These are phyloP conservation scores for Bombycilla garrulus DNA, from an alignment of 2,113 vertebrate genomes.

Conservation along the genomic window DNA sequence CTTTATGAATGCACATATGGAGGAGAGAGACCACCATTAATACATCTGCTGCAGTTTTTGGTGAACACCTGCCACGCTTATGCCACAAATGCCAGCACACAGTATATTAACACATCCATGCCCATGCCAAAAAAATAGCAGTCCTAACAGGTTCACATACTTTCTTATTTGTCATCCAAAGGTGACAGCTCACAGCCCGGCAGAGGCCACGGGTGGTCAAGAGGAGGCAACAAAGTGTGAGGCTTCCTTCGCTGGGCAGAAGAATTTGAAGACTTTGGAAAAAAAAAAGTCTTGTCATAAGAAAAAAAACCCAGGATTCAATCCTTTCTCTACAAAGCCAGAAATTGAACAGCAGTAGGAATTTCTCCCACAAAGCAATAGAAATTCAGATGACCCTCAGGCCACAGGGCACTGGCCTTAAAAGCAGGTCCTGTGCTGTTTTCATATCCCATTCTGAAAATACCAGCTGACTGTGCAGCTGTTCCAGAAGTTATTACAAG, in stretches of 20 bases:
- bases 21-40: not conserved
- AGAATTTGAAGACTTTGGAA: not conserved
- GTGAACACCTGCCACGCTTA: not conserved
- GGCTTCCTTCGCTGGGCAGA: not conserved
- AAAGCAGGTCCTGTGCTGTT: not conserved
- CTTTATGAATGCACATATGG: not conserved
- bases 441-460: not conserved
- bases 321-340: not conserved
- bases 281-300: no score
- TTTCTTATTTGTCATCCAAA: not conserved
- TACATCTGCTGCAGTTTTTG: not conserved
- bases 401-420: not conserved
- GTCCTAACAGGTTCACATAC: accelerated
- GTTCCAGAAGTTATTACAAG: not conserved
- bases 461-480: not conserved
- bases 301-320: not conserved
- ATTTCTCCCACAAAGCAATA: not conserved
- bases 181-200: not conserved
- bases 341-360: not conserved
- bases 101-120: accelerated
- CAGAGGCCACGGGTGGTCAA: not conserved
- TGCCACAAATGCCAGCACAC: not conserved
- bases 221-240: not conserved
- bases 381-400: not conserved
- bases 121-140: not conserved